Conservation (phyloP, 2,888 invertebrate species). For the Tanytarsus gracilentus region DNA sequence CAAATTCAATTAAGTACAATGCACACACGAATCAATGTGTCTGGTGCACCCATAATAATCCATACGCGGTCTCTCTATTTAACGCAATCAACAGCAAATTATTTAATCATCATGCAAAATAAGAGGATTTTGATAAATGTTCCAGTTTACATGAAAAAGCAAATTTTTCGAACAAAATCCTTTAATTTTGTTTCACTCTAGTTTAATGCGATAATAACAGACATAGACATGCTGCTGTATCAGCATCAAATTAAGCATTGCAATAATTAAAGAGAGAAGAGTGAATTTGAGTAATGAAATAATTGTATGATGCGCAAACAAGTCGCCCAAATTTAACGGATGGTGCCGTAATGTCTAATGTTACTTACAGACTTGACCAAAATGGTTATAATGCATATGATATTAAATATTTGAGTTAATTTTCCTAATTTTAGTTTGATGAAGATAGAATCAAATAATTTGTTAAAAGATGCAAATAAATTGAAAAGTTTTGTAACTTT, state of each 20-base stretch:
- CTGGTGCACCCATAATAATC: too few relatives aligned
- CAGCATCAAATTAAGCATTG: neutral
- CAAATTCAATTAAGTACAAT: constrained; percentile 7
- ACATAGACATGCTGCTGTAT: neutral
- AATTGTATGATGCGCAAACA: neutral
- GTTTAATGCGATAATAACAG: neutral
- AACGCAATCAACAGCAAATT: too few relatives aligned
- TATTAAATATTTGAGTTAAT: too few relatives aligned
- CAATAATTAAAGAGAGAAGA: constrained; percentile 4
- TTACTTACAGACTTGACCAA: too few relatives aligned
- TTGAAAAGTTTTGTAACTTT: too few relatives aligned
- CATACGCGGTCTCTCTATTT: too few relatives aligned
- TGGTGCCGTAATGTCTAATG: constrained; percentile 5
- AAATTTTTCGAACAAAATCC: constrained; percentile 1
- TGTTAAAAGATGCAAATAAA: too few relatives aligned
- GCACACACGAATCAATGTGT: neutral
- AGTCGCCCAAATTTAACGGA: neutral
- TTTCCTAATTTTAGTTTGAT: too few relatives aligned
- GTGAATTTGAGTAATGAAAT: neutral
- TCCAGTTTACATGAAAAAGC: neutral
- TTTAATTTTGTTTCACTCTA: neutral
- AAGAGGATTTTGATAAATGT: constrained; percentile 6
- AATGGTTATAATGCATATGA: too few relatives aligned
- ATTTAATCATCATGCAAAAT: neutral
- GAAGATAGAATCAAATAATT: too few relatives aligned